A percentile compares a stretch with the other conserved stretches of the same genome.
phyloP scores from a whole-genome alignment of 1,140 invertebrate genomes.

The Delia radicum region DNA sequence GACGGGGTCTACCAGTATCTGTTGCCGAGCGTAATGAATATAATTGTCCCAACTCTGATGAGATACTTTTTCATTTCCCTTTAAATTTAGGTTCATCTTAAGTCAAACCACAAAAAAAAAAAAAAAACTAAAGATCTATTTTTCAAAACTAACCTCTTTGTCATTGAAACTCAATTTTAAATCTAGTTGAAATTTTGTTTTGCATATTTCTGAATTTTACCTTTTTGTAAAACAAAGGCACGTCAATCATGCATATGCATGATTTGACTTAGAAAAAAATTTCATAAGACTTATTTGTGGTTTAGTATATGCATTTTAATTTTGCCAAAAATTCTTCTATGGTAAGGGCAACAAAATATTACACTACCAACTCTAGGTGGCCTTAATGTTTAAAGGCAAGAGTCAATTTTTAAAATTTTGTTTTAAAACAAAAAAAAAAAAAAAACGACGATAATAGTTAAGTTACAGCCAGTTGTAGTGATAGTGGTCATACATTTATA shows the following conservation, averaged over 20 bases:
- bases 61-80: too few species aligned
- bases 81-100: too few species aligned
- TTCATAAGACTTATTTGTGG: background rate
- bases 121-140: background rate
- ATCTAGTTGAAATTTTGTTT: conserved; percentile 2
- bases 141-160: background rate
- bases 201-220: background rate
- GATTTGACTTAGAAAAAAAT: too few species aligned
- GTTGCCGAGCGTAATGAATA: too few species aligned
- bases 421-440: background rate
- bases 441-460: background rate
- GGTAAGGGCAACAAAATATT: too few species aligned
- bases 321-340: background rate
- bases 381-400: background rate
- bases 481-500: background rate
- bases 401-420: background rate
- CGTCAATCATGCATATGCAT: background rate
- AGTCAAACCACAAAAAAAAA: background rate
- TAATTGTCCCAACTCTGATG: too few species aligned
- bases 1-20: too few species aligned
- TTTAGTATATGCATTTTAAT: background rate
- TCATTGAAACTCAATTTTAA: conserved; percentile 2
- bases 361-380: too few species aligned
- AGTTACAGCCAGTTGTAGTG: background rate
- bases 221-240: background rate